Conservation (phyloP, 2,113 vertebrate species). For the Pterocles burchelli region DNA sequence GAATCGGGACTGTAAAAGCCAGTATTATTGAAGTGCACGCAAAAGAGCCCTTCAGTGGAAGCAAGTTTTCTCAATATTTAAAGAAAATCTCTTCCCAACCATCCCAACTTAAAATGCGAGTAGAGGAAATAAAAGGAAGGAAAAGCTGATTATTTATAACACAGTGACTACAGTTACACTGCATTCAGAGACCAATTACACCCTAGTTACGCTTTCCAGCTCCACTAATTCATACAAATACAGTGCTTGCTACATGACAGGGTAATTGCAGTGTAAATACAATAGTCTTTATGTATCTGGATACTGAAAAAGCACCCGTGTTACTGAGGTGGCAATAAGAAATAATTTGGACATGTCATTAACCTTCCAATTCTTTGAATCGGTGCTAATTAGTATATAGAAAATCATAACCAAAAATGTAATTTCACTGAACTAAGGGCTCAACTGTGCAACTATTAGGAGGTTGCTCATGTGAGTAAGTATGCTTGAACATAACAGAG, state of each 20-base stretch:
- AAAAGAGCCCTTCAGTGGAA: neutral
- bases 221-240: conserved; percentile 34
- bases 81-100: neutral
- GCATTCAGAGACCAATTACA: conserved; percentile 32
- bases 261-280: conserved; percentile 47
- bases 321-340: conserved; percentile 44
- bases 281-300: conserved; percentile 15
- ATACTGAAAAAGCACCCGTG: neutral
- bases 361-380: conserved; percentile 48
- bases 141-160: conserved; percentile 7
- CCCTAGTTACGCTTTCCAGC: neutral
- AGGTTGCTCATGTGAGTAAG: neutral
- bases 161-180: neutral
- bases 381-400: conserved; percentile 45
- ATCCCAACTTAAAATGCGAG: neutral
- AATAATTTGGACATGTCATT: conserved; percentile 52
- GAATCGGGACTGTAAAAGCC: neutral
- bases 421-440: conserved; percentile 11
- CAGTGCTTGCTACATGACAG: neutral
- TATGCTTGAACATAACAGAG: neutral
- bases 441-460: neutral
- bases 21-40: neutral
- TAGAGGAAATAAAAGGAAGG: neutral
- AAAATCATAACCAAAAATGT: conserved; percentile 35
- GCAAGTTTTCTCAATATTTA: neutral